Conservation (phyloP, 2,888 invertebrate genomes). For the Anoncus sp. region DNA sequence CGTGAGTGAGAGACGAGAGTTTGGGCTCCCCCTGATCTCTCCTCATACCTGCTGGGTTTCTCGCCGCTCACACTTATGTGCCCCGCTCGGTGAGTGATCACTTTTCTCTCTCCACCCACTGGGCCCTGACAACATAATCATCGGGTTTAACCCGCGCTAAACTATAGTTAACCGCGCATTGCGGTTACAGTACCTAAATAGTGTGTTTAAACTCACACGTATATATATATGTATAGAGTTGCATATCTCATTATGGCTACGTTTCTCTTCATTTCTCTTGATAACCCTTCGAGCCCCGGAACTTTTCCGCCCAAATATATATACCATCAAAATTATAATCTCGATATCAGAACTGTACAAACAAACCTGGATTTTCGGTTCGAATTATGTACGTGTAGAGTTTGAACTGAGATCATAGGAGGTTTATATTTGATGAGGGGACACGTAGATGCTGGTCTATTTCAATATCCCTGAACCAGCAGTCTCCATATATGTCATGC, state of each 20-base stretch:
- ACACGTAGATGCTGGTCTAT: conserved; percentile 32
- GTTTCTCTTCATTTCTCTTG: conserved; percentile 19
- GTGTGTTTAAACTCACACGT: conserved; percentile 77
- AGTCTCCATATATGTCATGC: neutral
- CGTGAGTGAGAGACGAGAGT: conserved; percentile 46
- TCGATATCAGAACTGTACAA: neutral
- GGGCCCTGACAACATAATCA: conserved; percentile 82
- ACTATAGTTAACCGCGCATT: conserved; percentile 81
- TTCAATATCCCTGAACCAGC: conserved; percentile 47
- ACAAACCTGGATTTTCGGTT: conserved; percentile 23
- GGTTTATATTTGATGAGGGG: conserved; percentile 9
- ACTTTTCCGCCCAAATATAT: conserved; percentile 24
- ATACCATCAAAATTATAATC: neutral
- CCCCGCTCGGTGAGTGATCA: conserved; percentile 80
- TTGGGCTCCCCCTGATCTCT: conserved; percentile 41
- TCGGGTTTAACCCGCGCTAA: conserved; percentile 81
- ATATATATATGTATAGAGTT: no score
- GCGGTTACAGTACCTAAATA: conserved; percentile 80
- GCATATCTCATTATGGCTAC: conserved; percentile 14
- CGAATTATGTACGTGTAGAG: conserved; percentile 5
- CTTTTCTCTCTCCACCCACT: conserved; percentile 80
- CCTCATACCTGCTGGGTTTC: conserved; percentile 48
- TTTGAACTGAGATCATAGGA: neutral
- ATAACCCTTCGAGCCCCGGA: neutral
- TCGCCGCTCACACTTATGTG: conserved; percentile 43